These are phyloP conservation scores for Chelon labrosus DNA, from an alignment of 2,797 vertebrate species.

Conservation along the genomic window DNA sequence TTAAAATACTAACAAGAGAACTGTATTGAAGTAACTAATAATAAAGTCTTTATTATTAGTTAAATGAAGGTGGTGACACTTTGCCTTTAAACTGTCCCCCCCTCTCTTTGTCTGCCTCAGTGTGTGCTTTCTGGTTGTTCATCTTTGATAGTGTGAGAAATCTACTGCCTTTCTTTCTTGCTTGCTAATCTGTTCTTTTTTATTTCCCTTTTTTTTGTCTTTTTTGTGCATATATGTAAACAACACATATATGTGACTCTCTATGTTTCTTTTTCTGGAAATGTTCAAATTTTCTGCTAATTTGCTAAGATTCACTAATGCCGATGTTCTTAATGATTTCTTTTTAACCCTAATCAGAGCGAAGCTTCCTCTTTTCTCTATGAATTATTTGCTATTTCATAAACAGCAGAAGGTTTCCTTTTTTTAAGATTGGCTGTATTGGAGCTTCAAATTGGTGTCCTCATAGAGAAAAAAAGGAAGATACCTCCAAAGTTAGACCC, in stretches of 20 bases:
- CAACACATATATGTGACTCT: conserved; percentile 77
- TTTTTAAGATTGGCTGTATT: conserved; percentile 27
- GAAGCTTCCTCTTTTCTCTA: conserved; percentile 81
- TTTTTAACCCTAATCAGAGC: conserved; percentile 51
- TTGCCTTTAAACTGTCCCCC: conserved; percentile 86
- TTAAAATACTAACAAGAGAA: conserved; percentile 85
- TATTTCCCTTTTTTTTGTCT: conserved; percentile 58
- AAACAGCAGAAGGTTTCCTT: not conserved
- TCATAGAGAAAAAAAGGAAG: conserved; percentile 80
- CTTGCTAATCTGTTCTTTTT: conserved; percentile 75
- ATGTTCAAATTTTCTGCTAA: conserved; percentile 78
- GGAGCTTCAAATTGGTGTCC: conserved; percentile 27
- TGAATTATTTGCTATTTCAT: conserved; percentile 43
- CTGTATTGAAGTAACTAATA: conserved; percentile 81
- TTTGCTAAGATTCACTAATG: conserved; percentile 82
- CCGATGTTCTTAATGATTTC: conserved; percentile 73
- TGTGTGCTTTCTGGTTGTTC: conserved; percentile 93
- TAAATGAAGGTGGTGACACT: conserved; percentile 81
- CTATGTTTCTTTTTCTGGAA: conserved; percentile 74
- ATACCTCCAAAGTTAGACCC: conserved; percentile 58
- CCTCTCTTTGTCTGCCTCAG: conserved; percentile 85
- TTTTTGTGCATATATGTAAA: conserved; percentile 79
- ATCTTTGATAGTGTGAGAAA: conserved; percentile 91
- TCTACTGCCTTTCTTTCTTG: conserved; percentile 79
- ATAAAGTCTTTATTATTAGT: conserved; percentile 83